Evolutionary conservation across 2,888 invertebrate genomes (phyloP).

Genomic region (Campoletis raptor): DNA sequence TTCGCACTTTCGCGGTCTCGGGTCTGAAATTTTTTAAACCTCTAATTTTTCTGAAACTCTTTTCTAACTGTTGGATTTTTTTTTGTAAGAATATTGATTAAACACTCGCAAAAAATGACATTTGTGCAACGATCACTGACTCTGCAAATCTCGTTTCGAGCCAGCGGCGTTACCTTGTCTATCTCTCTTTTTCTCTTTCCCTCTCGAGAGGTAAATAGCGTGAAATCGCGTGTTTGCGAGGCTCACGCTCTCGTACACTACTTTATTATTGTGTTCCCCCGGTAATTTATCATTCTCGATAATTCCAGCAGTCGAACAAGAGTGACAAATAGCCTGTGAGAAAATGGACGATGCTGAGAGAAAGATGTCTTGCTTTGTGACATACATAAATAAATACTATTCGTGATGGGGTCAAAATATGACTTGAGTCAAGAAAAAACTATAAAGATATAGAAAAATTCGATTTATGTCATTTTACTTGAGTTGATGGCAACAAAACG

Average conservation of each 20-base stretch:
- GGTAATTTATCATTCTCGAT: constrained; percentile 65
- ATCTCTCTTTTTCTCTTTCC: constrained; percentile 16
- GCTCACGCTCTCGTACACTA: constrained; percentile 48
- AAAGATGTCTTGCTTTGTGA: constrained; percentile 50
- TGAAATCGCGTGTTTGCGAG: constrained; percentile 59
- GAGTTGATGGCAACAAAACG: neutral
- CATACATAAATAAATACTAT: constrained; percentile 58
- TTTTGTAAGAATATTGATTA: neutral
- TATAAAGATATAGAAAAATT: constrained; percentile 1
- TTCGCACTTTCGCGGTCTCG: neutral
- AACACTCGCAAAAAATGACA: neutral
- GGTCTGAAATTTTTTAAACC: neutral
- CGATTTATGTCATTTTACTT: neutral
- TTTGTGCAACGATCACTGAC: constrained; percentile 47
- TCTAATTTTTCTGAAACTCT: neutral
- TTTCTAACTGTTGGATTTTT: neutral
- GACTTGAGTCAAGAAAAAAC: neutral
- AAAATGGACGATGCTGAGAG: constrained; percentile 28
- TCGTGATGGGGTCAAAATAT: constrained; percentile 28
- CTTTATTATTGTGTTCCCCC: constrained; percentile 59
- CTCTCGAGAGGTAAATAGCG: constrained; percentile 44
- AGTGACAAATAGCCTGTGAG: constrained; percentile 63
- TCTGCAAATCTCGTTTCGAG: constrained; percentile 46
- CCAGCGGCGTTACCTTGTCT: constrained; percentile 32
- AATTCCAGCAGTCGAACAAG: constrained; percentile 60